These are phyloP conservation scores for Pseudococcus longispinus DNA, from an alignment of 2,888 invertebrate species.

Conservation along the genomic window DNA sequence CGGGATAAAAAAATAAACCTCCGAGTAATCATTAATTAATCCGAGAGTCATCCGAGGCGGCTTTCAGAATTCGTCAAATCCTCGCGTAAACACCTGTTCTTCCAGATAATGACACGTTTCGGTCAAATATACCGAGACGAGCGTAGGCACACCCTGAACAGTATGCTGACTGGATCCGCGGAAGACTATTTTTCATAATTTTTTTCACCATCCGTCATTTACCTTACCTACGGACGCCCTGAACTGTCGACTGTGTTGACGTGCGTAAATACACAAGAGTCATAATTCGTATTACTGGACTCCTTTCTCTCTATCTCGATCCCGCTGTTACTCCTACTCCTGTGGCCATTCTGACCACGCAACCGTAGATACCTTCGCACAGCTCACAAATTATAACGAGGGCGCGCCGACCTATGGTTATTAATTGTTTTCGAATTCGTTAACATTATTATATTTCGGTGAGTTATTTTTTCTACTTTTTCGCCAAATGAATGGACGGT, in stretches of 20 bases:
- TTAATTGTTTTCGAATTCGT: slow-evolving; percentile 40
- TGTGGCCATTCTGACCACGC: not conserved
- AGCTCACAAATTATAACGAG: not conserved
- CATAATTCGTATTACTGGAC: not conserved
- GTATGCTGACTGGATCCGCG: not conserved
- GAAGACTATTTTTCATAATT: slow-evolving; percentile 4
- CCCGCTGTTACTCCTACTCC: not conserved
- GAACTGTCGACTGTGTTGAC: not conserved
- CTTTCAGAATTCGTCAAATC: slow-evolving; percentile 26
- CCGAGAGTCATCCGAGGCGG: not conserved
- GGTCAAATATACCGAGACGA: not conserved
- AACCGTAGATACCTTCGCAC: not conserved
- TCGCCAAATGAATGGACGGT: not conserved
- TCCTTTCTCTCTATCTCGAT: not conserved
- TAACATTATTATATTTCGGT: not conserved
- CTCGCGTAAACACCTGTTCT: slow-evolving; percentile 43
- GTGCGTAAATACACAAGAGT: slow-evolving; percentile 7
- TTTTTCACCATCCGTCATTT: not conserved
- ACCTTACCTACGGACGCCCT: not conserved
- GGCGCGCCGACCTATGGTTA: not conserved
- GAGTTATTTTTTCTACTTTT: not conserved
- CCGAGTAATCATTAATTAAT: slow-evolving; percentile 24
- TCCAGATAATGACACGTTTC: slow-evolving; percentile 45
- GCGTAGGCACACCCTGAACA: not conserved
- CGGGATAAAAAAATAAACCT: not conserved